Percentiles rank a stretch among this genome's conserved stretches.
Conservation (phyloP, 2,888 invertebrate species). For the Chaetoderma sp. region DNA sequence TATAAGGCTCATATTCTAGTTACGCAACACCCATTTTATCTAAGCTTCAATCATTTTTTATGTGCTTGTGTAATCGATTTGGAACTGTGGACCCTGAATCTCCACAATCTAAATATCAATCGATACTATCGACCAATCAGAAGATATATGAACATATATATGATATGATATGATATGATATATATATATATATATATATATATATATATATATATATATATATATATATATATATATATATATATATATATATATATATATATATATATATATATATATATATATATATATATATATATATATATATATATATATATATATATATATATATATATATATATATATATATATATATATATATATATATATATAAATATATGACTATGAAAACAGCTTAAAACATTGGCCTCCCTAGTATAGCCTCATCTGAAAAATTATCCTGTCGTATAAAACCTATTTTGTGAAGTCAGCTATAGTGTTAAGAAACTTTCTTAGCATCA, state of each 20-base stretch:
- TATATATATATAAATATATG: neutral
- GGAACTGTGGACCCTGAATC: too few species aligned
- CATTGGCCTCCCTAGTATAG: neutral
- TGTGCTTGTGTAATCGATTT: too few species aligned
- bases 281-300: constrained; percentile 64
- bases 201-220: constrained; percentile 11
- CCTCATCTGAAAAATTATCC: too few species aligned
- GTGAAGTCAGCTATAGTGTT: too few species aligned
- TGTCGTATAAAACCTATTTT: too few species aligned
- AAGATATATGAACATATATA: constrained; percentile 4
- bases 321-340: neutral
- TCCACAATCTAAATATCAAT: too few species aligned
- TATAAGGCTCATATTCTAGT: too few species aligned
- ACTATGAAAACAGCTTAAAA: neutral
- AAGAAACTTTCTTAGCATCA: too few species aligned
- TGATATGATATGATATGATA: constrained; percentile 3
- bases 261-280: neutral
- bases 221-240: constrained; percentile 12
- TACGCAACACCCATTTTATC: too few species aligned
- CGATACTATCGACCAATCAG: too few species aligned
- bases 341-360: constrained; percentile 4
- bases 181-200: constrained; percentile 13
- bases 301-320: neutral
- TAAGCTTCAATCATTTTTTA: too few species aligned
- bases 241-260: constrained; percentile 5